Base-by-base conservation (phyloP, 2,113 vertebrate species). In the Megalops atlanticus region DNA sequence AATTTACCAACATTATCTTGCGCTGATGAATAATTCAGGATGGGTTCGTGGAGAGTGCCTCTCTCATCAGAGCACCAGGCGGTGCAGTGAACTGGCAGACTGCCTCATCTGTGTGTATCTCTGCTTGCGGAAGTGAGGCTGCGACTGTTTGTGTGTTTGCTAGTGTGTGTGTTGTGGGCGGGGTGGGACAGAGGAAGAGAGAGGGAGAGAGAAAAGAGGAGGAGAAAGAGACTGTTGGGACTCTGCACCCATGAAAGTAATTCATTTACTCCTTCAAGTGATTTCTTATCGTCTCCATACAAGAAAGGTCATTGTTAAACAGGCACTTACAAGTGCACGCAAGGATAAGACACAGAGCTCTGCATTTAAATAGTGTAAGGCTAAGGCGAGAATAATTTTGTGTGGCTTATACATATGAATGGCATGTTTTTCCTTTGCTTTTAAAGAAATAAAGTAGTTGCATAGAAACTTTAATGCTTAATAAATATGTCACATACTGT, bases 1-100 rank as follows among this genome's bases (percentile, higher is more conserved):
- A 85, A 94, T 94, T 93, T 94, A 91, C 90, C 86, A 89, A 91
- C 90, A 93, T 92, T 91, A 92, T 92, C 90, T n/a, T 89, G 85
- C 84, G 86, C 79, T 80, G 33, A 86, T 94, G 90, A 93, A 94
- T 94, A 89, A 93, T 94, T 92, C 89, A 94, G 80, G 82, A 88
- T 77, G 72, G 87, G 90, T 92, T 92, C 88, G 89, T 24, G 81
- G 84, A 88, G 87, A 91, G 88, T 91, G 90, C 82, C 80, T 84
- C 85, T 81, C 84, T 77, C 80, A 64, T 87, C 85, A 76, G 83
- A 83, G 87, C 85, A 85, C 85, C 75, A 77, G 71, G 73, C 77
- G 81, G 83, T 88, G 86, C 84, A 89, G 83, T 83, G 83, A 84
- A 80, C 83, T 80, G 81, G 86, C 82, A 87, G 84, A 89, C 33